These are phyloP conservation scores for Steinernema carpocapsae DNA, from an alignment of 2,888 invertebrate species.

Conservation along the genomic window DNA sequence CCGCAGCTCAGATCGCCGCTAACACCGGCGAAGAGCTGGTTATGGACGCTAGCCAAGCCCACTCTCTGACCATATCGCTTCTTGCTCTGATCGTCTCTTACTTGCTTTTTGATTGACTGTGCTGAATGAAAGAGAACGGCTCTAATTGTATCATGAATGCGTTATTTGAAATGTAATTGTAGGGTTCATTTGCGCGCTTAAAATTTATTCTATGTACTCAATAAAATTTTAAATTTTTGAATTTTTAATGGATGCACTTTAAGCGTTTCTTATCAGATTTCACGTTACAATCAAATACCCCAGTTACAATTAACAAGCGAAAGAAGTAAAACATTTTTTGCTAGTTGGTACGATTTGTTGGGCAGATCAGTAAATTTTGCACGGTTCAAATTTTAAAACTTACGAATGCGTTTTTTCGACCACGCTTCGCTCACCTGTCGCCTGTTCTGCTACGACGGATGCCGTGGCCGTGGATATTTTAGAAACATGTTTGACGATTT, in stretches of 20 bases:
- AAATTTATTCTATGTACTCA: not conserved
- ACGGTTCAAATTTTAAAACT: too few species aligned
- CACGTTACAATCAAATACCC: too few species aligned
- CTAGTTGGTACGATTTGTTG: too few species aligned
- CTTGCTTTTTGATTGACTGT: not conserved
- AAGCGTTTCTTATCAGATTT: too few species aligned
- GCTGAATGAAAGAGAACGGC: not conserved
- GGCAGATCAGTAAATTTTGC: too few species aligned
- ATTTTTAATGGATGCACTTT: too few species aligned
- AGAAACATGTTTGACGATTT: slow-evolving; percentile 66
- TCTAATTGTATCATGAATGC: not conserved
- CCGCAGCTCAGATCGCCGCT: slow-evolving; percentile 6
- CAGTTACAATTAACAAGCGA: too few species aligned
- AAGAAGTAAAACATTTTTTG: too few species aligned
- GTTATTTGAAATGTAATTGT: not conserved
- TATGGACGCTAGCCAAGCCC: not conserved
- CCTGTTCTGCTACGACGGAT: slow-evolving; percentile 59
- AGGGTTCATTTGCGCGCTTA: too few species aligned
- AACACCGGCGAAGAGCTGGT: not conserved
- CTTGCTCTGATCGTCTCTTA: not conserved
- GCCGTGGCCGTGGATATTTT: slow-evolving; percentile 52
- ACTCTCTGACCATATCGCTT: slow-evolving; percentile 7
- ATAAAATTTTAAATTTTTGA: slow-evolving; percentile 10
- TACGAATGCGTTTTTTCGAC: too few species aligned
- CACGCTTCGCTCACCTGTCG: slow-evolving; percentile 60